Base-by-base conservation (phyloP, 2,888 invertebrate species). In the Tetrapedia diversipes region DNA sequence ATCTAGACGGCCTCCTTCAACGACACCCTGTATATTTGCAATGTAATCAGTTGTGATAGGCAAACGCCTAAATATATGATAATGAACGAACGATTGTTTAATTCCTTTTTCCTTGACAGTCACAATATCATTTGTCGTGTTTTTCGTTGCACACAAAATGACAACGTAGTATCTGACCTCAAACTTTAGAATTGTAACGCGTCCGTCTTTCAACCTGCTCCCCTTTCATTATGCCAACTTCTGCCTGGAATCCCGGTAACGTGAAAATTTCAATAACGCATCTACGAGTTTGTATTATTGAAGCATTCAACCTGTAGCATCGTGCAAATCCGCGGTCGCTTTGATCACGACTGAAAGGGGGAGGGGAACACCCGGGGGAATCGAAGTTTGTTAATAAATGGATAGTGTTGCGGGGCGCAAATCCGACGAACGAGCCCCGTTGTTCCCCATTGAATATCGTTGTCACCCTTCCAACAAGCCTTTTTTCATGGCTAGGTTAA, bases 301-400 rank as follows among this genome's bases (percentile, higher is more conserved):
- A 22, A 59, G 49, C 47, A 37, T 57, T 57, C 34, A 34, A n/a
- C n/a, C n/a, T n/a, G 14, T 45, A n/a, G 54, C 11, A 16, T 14
- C 45, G 45, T 32, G 66, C 37, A 66, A 66, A 59, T 39, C 47
- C 37, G 59, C 6, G 27, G 19, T 37, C 19, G 66, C 59, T 66
- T 57, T 66, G 47, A 57, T 66, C 57, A 3, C 11, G 37, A 14
- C 6, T 49, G 39, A 47, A 49, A 27, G 27, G 45, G 24, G 34
- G 19, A 37, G 37, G 59, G 57, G 29, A 19, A n/a, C 27, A 34
- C 29, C 56, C 45, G 3, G 7, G 57, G 57, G 47, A 49, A 59
- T 66, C 27, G 47, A 59, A 66, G 47, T 66, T 66, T 59, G 37
- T 66, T 66, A 59, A 66, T 57, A 59, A 66, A 66, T 49, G 27